Base-by-base conservation (phyloP, 1,140 invertebrate species). In the Drosophila carrolli region DNA sequence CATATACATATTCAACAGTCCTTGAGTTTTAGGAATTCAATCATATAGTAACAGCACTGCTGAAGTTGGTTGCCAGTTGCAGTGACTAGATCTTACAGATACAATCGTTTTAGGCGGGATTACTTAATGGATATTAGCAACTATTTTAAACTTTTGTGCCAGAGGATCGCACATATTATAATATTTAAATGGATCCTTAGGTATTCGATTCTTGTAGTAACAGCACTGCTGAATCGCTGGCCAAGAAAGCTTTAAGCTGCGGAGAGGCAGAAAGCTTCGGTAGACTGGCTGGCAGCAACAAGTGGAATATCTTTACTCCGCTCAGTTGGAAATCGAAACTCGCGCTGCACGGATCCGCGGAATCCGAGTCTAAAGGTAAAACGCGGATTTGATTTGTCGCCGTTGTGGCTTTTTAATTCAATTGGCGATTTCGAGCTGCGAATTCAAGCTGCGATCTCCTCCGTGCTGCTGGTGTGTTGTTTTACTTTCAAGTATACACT, bases 381-480 rank as follows among this genome's bases (percentile, higher is more conserved):
- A 65, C 51, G 57, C 73, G 51, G 51, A 40, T 40, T 54, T 43
- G 59, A 71, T 43, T 40, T 14, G 57, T 47, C 44, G 38, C 46
- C 50, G 57, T 63, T 43, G 62, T 65, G 44, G 61, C 61, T 75
- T 67, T 70, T 85, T 75, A 86, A 81, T 75, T 82, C 63, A 85
- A 86, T 85, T 85, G 78, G 78, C 82, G 75, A 63, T 57, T 71
- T 55, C 41, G 70, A 55, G 23, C 23, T 23, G 23, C 23, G 23
- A 19, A 44, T 59, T 37, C 48, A 11, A 43, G 32, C 23, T 38
- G 41, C 27, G 65, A 50, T 29, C 46, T 50, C 16, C 51, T 57
- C 46, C 16, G 29, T 10, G 44, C 56, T 60, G 32, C 48, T 62
- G 47, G 59, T 70, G 65, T 53, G 59, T 57, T 82, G 51, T 83